Conservation (phyloP, 2,888 invertebrate species). For the Pyrgus malvae region DNA sequence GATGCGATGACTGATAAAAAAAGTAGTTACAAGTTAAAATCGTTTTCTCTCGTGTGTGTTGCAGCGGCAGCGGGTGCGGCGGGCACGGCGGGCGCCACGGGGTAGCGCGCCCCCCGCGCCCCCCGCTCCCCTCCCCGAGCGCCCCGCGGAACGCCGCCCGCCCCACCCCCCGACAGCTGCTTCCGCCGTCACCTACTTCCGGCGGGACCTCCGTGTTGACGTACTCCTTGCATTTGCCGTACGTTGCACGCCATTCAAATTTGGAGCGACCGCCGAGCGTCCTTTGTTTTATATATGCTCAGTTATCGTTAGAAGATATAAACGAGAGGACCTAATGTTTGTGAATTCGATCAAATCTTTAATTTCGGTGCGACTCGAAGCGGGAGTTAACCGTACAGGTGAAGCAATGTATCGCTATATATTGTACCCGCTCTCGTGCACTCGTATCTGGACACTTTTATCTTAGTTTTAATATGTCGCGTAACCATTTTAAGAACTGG, state of each 20-base stretch:
- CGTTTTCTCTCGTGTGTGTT: neutral
- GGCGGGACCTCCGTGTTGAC: conserved; percentile 32
- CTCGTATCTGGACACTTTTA: conserved; percentile 1
- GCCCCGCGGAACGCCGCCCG: conserved; percentile 83
- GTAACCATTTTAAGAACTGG: neutral
- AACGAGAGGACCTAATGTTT: neutral
- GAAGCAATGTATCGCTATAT: neutral
- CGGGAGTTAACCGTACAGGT: too few species aligned
- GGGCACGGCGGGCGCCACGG: conserved; percentile 71
- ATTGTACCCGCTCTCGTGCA: neutral
- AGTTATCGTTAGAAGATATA: conserved; percentile 70
- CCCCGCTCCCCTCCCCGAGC: conserved; percentile 37
- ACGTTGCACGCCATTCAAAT: conserved; percentile 74
- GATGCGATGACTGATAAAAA: too few species aligned
- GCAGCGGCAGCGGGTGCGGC: conserved; percentile 42
- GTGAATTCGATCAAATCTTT: conserved; percentile 19
- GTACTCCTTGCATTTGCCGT: conserved; percentile 65
- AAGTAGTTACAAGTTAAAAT: too few species aligned
- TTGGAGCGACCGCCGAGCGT: conserved; percentile 50
- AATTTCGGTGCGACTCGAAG: neutral
- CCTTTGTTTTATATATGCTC: conserved; percentile 75
- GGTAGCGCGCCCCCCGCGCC: conserved; percentile 77
- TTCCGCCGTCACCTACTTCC: conserved; percentile 14
- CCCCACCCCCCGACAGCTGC: conserved; percentile 19
- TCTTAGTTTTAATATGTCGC: neutral